Percentiles rank a stretch among this genome's conserved stretches.
phyloP scores from a whole-genome alignment of 2,113 vertebrate genomes.

The Nettapus auritus region DNA sequence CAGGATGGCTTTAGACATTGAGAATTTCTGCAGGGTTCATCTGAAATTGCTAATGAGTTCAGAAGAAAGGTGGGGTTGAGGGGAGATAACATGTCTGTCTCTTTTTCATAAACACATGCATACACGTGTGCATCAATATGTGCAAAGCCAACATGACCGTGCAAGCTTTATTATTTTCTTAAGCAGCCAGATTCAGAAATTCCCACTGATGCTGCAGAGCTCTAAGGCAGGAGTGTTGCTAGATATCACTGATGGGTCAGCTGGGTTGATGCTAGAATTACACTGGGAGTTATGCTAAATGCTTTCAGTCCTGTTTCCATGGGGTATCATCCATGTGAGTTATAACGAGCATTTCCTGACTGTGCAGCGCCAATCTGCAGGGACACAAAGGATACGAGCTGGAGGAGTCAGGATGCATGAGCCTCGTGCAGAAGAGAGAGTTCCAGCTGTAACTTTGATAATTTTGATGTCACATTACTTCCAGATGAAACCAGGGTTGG shows the following conservation, averaged over 20 bases:
- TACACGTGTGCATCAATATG: too few species aligned
- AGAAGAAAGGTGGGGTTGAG: neutral
- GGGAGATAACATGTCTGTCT: neutral
- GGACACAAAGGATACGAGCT: neutral
- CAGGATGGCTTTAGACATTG: neutral
- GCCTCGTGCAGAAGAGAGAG: neutral
- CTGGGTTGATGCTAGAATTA: neutral
- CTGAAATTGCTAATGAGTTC: neutral
- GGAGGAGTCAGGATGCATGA: neutral
- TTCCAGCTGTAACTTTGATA: neutral
- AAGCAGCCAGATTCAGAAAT: neutral
- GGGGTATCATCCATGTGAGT: rapidly evolving
- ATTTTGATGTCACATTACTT: neutral
- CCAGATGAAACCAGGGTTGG: neutral
- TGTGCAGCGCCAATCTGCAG: neutral
- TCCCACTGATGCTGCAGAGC: neutral
- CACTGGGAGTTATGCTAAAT: rapidly evolving
- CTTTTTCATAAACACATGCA: neutral
- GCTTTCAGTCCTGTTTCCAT: rapidly evolving
- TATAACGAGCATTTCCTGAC: neutral
- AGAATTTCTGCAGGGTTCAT: neutral
- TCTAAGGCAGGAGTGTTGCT: neutral
- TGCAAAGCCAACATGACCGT: neutral
- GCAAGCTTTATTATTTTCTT: neutral
- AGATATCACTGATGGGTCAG: neutral